Conservation (phyloP, 1,140 invertebrate species). For the Arctopsyche grandis region DNA sequence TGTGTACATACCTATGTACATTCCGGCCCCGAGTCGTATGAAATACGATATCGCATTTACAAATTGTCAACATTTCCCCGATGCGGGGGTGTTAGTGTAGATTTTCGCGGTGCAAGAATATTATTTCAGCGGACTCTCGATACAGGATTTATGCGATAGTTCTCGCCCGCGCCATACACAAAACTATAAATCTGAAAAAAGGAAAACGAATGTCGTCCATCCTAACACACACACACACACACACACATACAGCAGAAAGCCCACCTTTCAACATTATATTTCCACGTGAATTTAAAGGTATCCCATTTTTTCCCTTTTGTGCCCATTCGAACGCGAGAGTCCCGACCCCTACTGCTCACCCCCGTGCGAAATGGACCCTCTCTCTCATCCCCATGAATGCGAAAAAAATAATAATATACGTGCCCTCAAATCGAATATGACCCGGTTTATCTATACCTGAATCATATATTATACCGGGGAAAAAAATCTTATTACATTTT, state of each 20-base stretch:
- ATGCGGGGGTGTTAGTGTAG: neutral
- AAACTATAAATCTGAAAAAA: conserved; percentile 51
- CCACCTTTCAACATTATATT: conserved; percentile 45
- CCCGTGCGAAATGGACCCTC: neutral
- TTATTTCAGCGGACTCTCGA: conserved; percentile 35
- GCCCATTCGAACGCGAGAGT: conserved; percentile 1
- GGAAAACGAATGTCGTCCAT: conserved; percentile 48
- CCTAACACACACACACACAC: neutral
- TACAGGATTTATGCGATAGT: conserved; percentile 42
- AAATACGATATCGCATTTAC: conserved; percentile 25
- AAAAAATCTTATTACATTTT: conserved; percentile 10
- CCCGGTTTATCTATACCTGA: conserved; percentile 23
- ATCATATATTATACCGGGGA: conserved; percentile 3
- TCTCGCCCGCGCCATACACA: conserved; percentile 41
- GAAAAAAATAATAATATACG: conserved; percentile 13
- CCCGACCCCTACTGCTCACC: neutral
- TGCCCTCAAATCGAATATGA: conserved; percentile 24
- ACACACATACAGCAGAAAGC: neutral
- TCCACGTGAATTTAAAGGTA: conserved; percentile 46
- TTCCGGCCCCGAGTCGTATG: neutral
- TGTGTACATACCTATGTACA: too few species aligned
- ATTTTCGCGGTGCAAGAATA: conserved; percentile 14
- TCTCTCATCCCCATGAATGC: neutral
- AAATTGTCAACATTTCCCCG: conserved; percentile 38
- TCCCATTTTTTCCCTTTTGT: conserved; percentile 43